Evolutionary conservation across 2,113 vertebrate species (phyloP).

Genomic region (Indicator indicator): DNA sequence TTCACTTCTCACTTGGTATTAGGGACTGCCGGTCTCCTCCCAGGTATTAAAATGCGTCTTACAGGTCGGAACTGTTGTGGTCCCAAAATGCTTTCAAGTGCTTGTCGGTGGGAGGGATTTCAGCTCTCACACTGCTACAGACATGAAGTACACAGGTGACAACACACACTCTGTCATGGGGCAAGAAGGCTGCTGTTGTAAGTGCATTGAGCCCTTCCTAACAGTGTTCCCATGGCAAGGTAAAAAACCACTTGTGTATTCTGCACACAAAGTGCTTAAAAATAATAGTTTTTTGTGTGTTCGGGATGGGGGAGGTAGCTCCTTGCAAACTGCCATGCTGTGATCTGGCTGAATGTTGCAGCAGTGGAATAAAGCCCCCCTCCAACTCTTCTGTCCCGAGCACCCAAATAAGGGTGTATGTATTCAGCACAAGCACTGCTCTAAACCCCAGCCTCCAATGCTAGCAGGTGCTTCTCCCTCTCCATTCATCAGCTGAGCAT

Average conservation of each 20-base stretch:
- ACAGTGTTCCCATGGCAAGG: not conserved
- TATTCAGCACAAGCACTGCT: not conserved
- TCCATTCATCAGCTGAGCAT: not conserved
- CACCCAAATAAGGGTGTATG: not conserved
- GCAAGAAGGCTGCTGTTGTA: not conserved
- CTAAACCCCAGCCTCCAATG: not conserved
- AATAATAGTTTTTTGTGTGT: not conserved
- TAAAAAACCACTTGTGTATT: not conserved
- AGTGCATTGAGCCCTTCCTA: not conserved
- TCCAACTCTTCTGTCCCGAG: not conserved
- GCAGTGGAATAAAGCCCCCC: not conserved
- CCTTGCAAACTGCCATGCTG: not conserved
- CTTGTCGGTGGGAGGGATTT: too few species aligned
- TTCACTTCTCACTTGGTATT: not conserved
- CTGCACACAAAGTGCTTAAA: not conserved
- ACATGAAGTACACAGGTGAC: not conserved
- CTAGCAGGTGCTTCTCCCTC: constrained; percentile 24
- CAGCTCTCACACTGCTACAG: not conserved
- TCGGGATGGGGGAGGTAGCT: not conserved
- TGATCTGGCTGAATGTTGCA: not conserved
- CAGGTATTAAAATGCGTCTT: not conserved
- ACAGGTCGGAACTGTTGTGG: not conserved
- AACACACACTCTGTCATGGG: not conserved
- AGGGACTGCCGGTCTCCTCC: not conserved
- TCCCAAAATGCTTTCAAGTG: not conserved